Percentiles rank a stretch among this genome's conserved stretches.
Evolutionary conservation across 2,113 vertebrate genomes (phyloP).

Genomic region (Dipodomys ordii): DNA sequence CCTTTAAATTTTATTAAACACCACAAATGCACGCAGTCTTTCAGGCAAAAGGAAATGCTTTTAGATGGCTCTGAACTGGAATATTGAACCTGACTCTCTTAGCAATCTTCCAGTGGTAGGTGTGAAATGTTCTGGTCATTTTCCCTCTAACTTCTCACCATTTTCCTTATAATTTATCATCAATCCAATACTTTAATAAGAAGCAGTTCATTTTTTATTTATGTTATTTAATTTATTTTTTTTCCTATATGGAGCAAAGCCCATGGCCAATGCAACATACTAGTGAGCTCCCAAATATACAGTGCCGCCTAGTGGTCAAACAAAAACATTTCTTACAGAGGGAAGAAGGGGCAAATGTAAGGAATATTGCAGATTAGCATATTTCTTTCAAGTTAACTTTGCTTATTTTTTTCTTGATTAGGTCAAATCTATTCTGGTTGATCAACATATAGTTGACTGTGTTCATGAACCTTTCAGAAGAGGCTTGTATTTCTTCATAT

Average conservation of each 20-base stretch:
- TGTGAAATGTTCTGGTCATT: not conserved
- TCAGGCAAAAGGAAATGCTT: not conserved
- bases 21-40: not conserved
- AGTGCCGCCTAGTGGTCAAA: not conserved
- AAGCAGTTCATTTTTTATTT: not conserved
- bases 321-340: not conserved
- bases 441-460: not conserved
- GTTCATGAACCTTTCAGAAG: conserved; percentile 31
- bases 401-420: not conserved
- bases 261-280: not conserved
- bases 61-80: not conserved
- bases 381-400: not conserved
- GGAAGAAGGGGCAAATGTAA: not conserved
- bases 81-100: not conserved
- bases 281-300: not conserved
- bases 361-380: too few species aligned
- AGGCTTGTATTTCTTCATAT: not conserved
- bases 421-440: not conserved
- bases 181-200: too few species aligned
- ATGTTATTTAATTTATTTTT: not conserved
- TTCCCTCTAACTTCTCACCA: not conserved
- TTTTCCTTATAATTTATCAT: not conserved
- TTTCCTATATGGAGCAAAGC: not conserved
- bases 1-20: not conserved
- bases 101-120: not conserved